These are phyloP conservation scores for Microcebus jonahi DNA, from an alignment of 2,113 vertebrate species.

Conservation along the genomic window DNA sequence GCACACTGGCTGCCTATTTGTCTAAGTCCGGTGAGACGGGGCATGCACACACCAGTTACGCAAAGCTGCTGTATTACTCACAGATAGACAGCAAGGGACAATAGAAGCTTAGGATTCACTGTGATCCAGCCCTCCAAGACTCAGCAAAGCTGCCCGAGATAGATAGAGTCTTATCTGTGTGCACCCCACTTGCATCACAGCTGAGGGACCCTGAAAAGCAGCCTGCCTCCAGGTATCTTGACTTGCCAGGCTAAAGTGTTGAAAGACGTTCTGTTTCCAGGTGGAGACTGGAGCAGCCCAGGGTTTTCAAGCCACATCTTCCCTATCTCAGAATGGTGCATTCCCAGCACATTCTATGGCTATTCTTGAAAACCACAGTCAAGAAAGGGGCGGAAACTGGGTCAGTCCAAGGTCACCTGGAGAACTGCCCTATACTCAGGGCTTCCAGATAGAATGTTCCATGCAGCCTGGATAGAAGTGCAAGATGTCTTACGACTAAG, in stretches of 20 bases:
- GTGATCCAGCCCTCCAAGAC: background rate
- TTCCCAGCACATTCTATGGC: background rate
- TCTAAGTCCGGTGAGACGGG: background rate
- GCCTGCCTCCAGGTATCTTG: no score
- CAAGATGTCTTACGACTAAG: background rate
- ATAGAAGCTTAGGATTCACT: background rate
- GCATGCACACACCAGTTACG: background rate
- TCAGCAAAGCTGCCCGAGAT: background rate
- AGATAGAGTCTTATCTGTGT: background rate
- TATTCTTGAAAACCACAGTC: background rate
- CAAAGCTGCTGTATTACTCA: background rate
- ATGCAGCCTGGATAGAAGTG: background rate
- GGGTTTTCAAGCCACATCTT: background rate
- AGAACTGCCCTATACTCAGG: background rate
- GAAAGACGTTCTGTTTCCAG: background rate
- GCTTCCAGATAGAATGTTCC: background rate
- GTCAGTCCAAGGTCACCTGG: background rate
- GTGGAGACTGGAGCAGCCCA: background rate
- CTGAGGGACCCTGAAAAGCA: background rate
- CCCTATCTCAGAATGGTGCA: no score
- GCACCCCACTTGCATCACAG: background rate
- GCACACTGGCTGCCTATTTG: background rate
- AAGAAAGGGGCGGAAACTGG: background rate
- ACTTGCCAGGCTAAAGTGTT: background rate
- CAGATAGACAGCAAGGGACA: background rate